phyloP scores from a whole-genome alignment of 2,113 vertebrate genomes.

The Oryzias curvinotus region DNA sequence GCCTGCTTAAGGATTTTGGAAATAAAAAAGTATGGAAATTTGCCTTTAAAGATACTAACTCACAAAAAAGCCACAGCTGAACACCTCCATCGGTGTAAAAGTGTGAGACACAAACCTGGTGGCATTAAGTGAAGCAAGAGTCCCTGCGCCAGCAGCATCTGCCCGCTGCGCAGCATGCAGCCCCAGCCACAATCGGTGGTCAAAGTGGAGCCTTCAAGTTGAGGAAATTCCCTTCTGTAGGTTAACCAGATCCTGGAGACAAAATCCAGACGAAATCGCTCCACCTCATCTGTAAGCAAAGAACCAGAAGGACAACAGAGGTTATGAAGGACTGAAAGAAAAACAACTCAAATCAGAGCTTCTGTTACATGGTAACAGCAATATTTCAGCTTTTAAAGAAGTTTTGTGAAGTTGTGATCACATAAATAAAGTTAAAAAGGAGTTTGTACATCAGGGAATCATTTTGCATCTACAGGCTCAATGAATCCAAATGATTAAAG shows the following conservation, averaged over 20 bases:
- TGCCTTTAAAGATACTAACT: no score
- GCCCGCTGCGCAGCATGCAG: slow-evolving; percentile 90
- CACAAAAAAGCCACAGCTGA: no score
- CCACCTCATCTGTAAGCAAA: slow-evolving; percentile 78
- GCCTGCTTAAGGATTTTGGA: no score
- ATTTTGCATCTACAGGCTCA: no score
- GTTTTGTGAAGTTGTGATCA: no score
- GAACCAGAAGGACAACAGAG: background rate
- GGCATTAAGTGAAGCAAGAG: slow-evolving; percentile 85
- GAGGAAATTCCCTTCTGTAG: slow-evolving; percentile 87
- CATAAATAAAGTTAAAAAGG: no score
- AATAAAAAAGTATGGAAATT: no score
- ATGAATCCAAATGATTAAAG: no score
- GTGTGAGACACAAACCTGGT: slow-evolving; percentile 70
- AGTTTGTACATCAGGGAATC: no score
- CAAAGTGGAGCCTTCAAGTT: slow-evolving; percentile 81
- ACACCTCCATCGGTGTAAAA: background rate
- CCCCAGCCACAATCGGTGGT: slow-evolving; percentile 95
- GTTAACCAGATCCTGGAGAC: slow-evolving; percentile 88
- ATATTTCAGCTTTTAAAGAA: no score
- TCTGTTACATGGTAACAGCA: no score
- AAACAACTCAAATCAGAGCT: no score
- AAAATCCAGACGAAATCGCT: slow-evolving; percentile 83
- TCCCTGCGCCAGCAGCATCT: slow-evolving; percentile 92
- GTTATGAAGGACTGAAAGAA: background rate